Evolutionary conservation across 2,888 invertebrate genomes (phyloP).

Genomic region (Amphipyra berbera): DNA sequence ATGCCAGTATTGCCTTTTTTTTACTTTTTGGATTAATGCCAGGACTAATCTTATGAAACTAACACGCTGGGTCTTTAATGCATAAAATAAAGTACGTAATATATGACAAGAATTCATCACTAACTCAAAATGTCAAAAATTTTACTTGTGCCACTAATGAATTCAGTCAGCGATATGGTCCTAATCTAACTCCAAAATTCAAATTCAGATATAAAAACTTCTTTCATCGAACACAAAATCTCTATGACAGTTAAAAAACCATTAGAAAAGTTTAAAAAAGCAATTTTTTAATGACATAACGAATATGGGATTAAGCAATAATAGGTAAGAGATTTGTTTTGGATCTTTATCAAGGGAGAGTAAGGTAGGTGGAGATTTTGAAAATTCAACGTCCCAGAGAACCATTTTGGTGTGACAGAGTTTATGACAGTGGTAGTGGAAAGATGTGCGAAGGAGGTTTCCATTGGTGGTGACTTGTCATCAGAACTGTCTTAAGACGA

Average conservation of each 20-base stretch:
- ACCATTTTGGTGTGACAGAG: no score
- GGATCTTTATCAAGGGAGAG: not conserved
- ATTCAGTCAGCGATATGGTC: no score
- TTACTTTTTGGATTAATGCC: no score
- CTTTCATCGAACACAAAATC: slow-evolving; percentile 3
- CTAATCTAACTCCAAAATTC: no score
- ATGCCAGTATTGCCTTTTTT: no score
- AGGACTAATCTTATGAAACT: no score
- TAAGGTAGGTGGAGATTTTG: slow-evolving; percentile 2
- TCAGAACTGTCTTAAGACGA: no score
- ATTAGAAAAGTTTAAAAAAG: slow-evolving; percentile 22
- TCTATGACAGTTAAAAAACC: slow-evolving; percentile 26
- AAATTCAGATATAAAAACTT: slow-evolving; percentile 13
- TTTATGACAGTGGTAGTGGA: not conserved
- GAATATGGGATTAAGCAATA: slow-evolving; percentile 70
- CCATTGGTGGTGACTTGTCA: not conserved
- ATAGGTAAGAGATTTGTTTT: slow-evolving; percentile 61
- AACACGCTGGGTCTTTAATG: no score
- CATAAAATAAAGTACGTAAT: no score
- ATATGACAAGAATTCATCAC: no score
- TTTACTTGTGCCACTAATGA: no score
- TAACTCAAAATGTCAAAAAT: no score
- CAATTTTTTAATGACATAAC: slow-evolving; percentile 45
- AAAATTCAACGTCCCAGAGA: rapidly evolving
- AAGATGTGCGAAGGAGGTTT: not conserved